Conservation (phyloP, 1,140 invertebrate genomes). For the Trinorchestia longiramus region DNA sequence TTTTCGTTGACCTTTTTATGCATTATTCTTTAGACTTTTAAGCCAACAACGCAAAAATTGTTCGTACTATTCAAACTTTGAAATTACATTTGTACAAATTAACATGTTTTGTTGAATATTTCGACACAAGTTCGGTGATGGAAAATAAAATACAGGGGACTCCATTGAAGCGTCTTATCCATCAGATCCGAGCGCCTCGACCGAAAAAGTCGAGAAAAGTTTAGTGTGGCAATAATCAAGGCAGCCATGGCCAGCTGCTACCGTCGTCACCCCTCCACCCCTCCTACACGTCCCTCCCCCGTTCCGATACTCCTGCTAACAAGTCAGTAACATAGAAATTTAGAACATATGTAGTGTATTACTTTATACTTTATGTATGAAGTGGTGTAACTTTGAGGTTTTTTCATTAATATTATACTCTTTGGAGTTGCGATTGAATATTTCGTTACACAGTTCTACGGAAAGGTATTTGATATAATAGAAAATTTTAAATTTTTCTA, state of each 20-base stretch:
- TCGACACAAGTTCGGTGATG: neutral
- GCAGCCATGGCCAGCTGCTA: neutral
- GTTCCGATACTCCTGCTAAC: too few species aligned
- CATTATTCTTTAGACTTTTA: neutral
- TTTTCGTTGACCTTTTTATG: neutral
- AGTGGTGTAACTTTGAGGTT: too few species aligned
- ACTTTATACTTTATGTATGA: neutral
- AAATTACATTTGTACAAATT: neutral
- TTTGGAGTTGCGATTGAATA: too few species aligned
- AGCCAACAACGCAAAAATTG: neutral
- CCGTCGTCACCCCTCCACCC: neutral
- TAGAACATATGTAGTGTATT: neutral
- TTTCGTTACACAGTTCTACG: too few species aligned
- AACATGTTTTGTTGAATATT: neutral
- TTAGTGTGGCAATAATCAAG: conserved; percentile 42
- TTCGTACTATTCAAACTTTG: neutral
- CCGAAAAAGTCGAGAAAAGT: conserved; percentile 28
- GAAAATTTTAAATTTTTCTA: too few species aligned
- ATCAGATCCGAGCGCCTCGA: neutral
- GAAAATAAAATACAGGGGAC: neutral
- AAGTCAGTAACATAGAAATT: neutral
- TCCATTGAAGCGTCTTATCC: conserved; percentile 25
- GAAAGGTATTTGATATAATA: too few species aligned
- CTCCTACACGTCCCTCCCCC: neutral
- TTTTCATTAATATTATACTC: too few species aligned